Conservation (phyloP, 2,797 vertebrate species). For the Coilia nasus region DNA sequence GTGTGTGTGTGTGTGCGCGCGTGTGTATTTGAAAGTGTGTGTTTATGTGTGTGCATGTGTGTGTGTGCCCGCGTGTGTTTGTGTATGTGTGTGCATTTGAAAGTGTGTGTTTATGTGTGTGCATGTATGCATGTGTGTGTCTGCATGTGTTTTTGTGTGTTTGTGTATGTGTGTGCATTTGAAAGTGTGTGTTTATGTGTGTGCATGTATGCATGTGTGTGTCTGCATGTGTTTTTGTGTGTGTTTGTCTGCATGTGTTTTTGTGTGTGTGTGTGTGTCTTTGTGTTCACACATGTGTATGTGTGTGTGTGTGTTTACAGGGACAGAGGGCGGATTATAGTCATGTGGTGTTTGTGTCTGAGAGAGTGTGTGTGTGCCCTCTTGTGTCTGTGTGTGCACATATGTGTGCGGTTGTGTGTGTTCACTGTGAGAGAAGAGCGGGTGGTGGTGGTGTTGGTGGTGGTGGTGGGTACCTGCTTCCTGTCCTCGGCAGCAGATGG, state of each 20-base stretch:
- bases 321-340: too few relatives aligned
- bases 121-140: too few relatives aligned
- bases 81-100: neutral
- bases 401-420: conserved; percentile 33
- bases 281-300: neutral
- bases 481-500: conserved; percentile 58
- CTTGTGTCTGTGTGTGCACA: conserved; percentile 37
- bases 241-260: neutral
- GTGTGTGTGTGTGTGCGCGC: too few relatives aligned
- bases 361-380: neutral
- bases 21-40: too few relatives aligned
- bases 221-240: too few relatives aligned
- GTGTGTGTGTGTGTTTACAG: neutral
- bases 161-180: too few relatives aligned
- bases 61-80: neutral
- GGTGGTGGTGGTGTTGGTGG: conserved; percentile 22
- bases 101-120: too few relatives aligned
- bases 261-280: neutral
- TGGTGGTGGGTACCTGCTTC: conserved; percentile 59
- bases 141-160: too few relatives aligned
- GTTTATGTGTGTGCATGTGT: neutral
- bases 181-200: too few relatives aligned
- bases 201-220: too few relatives aligned
- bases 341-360: neutral
- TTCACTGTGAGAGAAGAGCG: neutral